Percentiles rank a stretch among this genome's conserved stretches.
These are phyloP conservation scores for Lepeophtheirus nordmannii DNA, from an alignment of 2,888 invertebrate genomes.

Conservation along the genomic window DNA sequence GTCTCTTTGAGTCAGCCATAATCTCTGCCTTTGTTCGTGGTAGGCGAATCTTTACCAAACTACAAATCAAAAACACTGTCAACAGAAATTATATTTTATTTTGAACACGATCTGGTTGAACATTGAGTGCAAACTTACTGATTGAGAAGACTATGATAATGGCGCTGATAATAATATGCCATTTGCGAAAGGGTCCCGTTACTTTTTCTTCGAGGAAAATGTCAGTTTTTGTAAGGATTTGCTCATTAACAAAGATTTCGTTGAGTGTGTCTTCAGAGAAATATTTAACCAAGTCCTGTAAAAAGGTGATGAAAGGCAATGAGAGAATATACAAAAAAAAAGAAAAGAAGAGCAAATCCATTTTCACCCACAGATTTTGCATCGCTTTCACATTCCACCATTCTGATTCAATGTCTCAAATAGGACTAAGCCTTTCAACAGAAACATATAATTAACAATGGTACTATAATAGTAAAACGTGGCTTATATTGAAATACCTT, in stretches of 20 bases:
- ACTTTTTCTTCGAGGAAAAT: constrained; percentile 46
- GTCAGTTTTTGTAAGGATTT: background rate
- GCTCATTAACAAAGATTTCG: background rate
- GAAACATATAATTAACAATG: too few relatives aligned
- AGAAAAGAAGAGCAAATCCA: background rate
- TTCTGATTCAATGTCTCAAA: background rate
- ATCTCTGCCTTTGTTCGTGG: constrained; percentile 89
- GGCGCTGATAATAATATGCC: constrained; percentile 63
- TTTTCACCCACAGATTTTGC: background rate
- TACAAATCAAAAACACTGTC: constrained; percentile 55
- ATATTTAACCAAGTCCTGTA: background rate
- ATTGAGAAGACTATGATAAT: constrained; percentile 47
- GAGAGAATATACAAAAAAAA: too few relatives aligned
- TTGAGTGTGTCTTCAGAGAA: background rate
- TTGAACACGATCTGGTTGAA: constrained; percentile 21
- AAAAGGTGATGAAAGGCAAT: background rate
- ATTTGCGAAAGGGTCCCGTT: constrained; percentile 53
- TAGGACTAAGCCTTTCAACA: background rate
- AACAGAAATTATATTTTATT: background rate
- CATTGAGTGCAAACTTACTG: constrained; percentile 40
- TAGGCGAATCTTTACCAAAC: constrained; percentile 74
- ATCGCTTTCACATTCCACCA: background rate
- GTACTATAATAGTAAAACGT: too few relatives aligned
- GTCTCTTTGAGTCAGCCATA: constrained; percentile 73
- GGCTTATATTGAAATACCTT: too few relatives aligned